Evolutionary conservation across 1,140 invertebrate genomes (phyloP), one percentile per base, ranked within the genome.

Genomic region (Tachypleus tridentatus): DNA sequence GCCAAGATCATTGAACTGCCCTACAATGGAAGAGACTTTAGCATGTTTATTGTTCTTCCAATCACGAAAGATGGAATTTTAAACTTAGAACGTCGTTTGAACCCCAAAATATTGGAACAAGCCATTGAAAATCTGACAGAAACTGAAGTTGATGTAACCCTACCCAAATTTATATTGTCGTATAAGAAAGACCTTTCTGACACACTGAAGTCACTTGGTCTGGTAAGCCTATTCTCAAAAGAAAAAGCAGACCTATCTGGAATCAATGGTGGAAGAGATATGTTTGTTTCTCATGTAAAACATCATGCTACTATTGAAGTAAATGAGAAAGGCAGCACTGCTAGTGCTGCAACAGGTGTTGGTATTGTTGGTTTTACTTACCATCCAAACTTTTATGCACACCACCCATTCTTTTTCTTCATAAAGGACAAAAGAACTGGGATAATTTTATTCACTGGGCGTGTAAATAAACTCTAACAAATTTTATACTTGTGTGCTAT

Each of bases 241-340:
- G 91, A 29, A 29, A 5, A 77, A 81, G 5, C 80, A 81, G 11
- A 83, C 88, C 51, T 76, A 82, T 3, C 73, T 78, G 7, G 3
- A 74, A 69, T 76, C 75, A 83, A 62, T 67, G 69, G 73, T 49
- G 71, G 51, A 48, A 8, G 48, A 59, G 61, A 76, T 4, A 58
- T 85, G 70, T 77, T 78, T 81, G 68, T 86, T 73, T 69, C 80
- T 73, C 73, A 77, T 81, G 81, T 92, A 4, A 65, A 79, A n/a
- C 80, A 82, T 66, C 78, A 81, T 67, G 77, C 82, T 7, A 76
- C 80, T 58, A 77, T 83, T 4, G 80, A 82, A 61, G 75, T 91
- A 3, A 84, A 84, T 11, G 87, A 89, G 73, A 80, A 80, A 58
- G 87, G 87, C n/a, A 87, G 86, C 0, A 84, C 85, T 71, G 85